Percentiles rank a stretch among this genome's conserved stretches.
Evolutionary conservation across 2,888 invertebrate genomes (phyloP).

Genomic region (Syritta pipiens): DNA sequence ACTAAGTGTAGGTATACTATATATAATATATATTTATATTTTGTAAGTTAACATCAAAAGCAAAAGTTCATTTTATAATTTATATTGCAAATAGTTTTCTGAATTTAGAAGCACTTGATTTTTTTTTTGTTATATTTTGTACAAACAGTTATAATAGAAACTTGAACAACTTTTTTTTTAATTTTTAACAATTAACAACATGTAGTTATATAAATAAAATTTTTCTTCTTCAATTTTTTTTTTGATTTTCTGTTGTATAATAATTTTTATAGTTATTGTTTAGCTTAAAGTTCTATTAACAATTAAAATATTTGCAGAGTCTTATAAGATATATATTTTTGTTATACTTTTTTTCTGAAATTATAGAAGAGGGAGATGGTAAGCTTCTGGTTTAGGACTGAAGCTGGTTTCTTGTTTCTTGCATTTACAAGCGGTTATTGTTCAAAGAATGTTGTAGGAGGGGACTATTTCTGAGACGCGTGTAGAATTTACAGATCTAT

Average conservation of each 20-base stretch:
- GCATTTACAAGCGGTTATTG: constrained; percentile 10
- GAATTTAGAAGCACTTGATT: constrained; percentile 59
- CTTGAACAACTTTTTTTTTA: constrained; percentile 59
- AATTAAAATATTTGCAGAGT: constrained; percentile 20
- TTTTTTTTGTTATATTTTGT: constrained; percentile 32
- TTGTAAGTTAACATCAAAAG: constrained; percentile 16
- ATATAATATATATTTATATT: too few relatives aligned
- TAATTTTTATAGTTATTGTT: neutral
- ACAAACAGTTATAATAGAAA: constrained; percentile 58
- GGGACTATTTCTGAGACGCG: too few relatives aligned
- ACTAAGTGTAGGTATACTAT: constrained; percentile 1
- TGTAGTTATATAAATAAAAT: constrained; percentile 27
- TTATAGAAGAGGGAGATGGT: neutral
- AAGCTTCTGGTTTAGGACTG: neutral
- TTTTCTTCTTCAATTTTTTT: too few relatives aligned
- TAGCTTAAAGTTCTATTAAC: constrained; percentile 6
- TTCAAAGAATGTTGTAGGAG: too few relatives aligned
- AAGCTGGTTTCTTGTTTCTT: constrained; percentile 47
- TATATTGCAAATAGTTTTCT: constrained; percentile 21
- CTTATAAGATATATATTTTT: neutral
- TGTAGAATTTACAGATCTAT: too few relatives aligned
- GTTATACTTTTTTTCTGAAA: constrained; percentile 33
- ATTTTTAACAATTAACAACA: constrained; percentile 61
- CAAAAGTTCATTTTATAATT: neutral
- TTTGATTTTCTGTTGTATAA: constrained; percentile 24